phyloP scores from a whole-genome alignment of 2,888 invertebrate species.

The Drosophila anceps region DNA sequence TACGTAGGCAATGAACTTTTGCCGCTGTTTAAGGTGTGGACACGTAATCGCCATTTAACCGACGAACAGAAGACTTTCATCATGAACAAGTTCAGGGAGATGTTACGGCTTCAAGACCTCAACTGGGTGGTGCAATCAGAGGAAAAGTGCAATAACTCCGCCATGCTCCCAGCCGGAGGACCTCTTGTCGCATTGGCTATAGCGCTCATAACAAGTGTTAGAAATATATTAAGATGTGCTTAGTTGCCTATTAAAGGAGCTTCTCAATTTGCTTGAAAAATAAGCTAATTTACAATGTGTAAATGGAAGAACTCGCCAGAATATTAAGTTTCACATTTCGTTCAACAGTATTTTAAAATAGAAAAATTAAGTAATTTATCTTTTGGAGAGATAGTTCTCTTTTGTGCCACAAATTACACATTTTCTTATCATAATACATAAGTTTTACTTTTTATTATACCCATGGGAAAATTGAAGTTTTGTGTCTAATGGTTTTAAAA shows the following conservation, averaged over 20 bases:
- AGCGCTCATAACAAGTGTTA: not conserved
- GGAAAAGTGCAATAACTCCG: constrained; percentile 18
- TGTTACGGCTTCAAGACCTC: not conserved
- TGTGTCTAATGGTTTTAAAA: no score
- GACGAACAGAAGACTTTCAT: not conserved
- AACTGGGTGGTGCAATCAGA: constrained; percentile 30
- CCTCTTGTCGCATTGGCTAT: constrained; percentile 24
- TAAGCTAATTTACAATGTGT: no score
- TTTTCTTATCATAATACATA: no score
- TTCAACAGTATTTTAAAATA: no score
- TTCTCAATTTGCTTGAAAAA: no score
- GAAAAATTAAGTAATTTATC: no score
- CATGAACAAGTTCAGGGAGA: not conserved
- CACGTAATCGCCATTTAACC: constrained; percentile 26
- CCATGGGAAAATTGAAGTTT: no score
- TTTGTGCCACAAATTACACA: no score
- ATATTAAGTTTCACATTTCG: no score
- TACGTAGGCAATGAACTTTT: not conserved
- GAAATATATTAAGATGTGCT: not conserved
- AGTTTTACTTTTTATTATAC: no score
- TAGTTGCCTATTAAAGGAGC: not conserved
- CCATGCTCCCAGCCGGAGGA: constrained; percentile 4
- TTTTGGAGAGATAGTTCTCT: no score
- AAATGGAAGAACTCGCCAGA: no score
- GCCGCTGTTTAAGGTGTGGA: constrained; percentile 20